Percentiles rank a stretch among this genome's conserved stretches.
Conservation (phyloP, 2,113 vertebrate genomes). For the Lophochroa leadbeateri region DNA sequence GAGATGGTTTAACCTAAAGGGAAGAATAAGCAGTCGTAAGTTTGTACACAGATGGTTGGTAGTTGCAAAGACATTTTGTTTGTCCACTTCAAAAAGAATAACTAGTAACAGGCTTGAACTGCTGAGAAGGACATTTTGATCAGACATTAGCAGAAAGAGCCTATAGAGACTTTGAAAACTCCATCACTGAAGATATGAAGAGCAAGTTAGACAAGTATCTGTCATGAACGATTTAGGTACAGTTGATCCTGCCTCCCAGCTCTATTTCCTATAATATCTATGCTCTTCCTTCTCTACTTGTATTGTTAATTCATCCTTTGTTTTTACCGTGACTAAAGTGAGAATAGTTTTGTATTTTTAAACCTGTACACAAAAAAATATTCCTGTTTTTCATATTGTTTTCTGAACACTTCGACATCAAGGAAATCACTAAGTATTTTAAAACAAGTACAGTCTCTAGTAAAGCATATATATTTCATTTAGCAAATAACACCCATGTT, state of each 20-base stretch:
- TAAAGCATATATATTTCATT: not conserved
- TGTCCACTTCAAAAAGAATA: conserved; percentile 10
- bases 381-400: not conserved
- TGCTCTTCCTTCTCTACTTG: not conserved
- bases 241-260: conserved; percentile 35
- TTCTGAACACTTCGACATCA: not conserved
- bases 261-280: not conserved
- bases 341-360: not conserved
- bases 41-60: not conserved
- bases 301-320: not conserved
- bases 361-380: not conserved
- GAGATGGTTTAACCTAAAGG: not conserved
- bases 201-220: conserved; percentile 40
- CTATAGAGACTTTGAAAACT: not conserved
- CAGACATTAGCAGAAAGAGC: not conserved
- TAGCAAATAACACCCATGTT: not conserved
- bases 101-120: conserved; percentile 16
- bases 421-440: not conserved
- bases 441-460: not conserved
- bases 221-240: conserved; percentile 11
- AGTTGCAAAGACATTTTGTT: not conserved
- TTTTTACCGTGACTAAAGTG: rapidly evolving
- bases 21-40: not conserved
- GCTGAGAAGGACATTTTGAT: conserved; percentile 45
- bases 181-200: not conserved